Base-by-base conservation (phyloP, 2,113 vertebrate genomes). In the Beaufortia kweichowensis region DNA sequence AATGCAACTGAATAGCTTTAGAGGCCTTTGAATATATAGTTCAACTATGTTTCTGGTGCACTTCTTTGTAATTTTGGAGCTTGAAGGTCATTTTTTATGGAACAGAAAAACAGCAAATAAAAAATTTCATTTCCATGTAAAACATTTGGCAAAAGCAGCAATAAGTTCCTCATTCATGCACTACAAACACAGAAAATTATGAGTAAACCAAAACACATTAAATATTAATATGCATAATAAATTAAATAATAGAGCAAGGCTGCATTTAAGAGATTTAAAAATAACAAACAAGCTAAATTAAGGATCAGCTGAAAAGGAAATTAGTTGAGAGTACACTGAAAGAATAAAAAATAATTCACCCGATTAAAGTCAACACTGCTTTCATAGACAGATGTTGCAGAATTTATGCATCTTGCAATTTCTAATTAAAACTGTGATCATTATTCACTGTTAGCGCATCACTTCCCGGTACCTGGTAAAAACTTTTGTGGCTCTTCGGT, bases 361-460 rank as follows among this genome's bases (percentile, higher is more conserved):
- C 21, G 15, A 28, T 69, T 55, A 56, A 33, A 15, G 8, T 6
- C 33, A 55, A 29, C 29, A 48, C 15, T 15, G 1, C 48, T n/a
- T 19, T n/a, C 17, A 19, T 19, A 53, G 48, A 53, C 6, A n/a
- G 15, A 56, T 24, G n/a, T 55, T 17, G 56, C 14, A 35, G 31
- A 56, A 70, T 56, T 21, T 31, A 39, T 70, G 26, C 15, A 41
- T 9, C 24, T 19, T 46, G 35, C 57, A 29, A 74, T 61, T 74
- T 29, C 55, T 57, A 43, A 59, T 41, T 31, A n/a, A 61, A 74
- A 74, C 70, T 60, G 24, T 41, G 15, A 71, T 71, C 23, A 69
- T 69, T 15, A 39, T 57, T 71, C 33, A 46, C 46, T 14, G 21
- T 29, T 72, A 46, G 60, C 29, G 11, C 24, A 43, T 21, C 56